Evolutionary conservation across 2,797 vertebrate genomes (phyloP).

Genomic region (Neosilurus mollespiculum): DNA sequence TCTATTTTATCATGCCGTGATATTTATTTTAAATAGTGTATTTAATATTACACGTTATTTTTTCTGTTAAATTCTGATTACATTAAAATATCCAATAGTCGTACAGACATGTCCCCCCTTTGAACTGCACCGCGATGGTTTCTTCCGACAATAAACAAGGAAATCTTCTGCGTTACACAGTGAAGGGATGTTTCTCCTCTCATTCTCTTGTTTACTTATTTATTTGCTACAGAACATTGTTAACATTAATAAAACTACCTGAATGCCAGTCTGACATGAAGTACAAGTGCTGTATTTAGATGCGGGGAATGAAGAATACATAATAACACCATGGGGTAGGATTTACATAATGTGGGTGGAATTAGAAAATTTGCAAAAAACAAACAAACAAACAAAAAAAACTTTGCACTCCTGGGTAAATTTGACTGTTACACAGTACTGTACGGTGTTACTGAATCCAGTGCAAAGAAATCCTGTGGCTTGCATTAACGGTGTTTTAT

Average conservation of each 20-base stretch:
- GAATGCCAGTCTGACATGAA: not conserved
- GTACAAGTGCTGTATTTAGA: not conserved
- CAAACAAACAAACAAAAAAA: too few relatives aligned
- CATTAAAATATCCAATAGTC: not conserved
- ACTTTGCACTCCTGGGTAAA: not conserved
- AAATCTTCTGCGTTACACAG: not conserved
- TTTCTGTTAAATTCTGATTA: not conserved
- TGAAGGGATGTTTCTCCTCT: too few relatives aligned
- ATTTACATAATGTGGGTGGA: not conserved
- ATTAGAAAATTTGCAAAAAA: not conserved
- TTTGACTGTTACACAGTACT: not conserved
- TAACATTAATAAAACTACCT: not conserved
- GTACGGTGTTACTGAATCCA: not conserved
- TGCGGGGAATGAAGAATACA: not conserved
- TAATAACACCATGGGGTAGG: not conserved
- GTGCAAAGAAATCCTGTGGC: not conserved
- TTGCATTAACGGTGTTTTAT: too few relatives aligned
- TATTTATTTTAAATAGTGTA: accelerated
- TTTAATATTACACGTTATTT: not conserved
- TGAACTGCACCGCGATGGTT: not conserved
- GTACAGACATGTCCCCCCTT: not conserved
- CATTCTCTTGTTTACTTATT: not conserved
- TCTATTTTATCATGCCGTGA: not conserved
- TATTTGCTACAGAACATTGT: not conserved
- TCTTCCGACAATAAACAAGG: constrained; percentile 18